phyloP scores from a whole-genome alignment of 2,113 vertebrate genomes.

The Forbesichthys agassizii region DNA sequence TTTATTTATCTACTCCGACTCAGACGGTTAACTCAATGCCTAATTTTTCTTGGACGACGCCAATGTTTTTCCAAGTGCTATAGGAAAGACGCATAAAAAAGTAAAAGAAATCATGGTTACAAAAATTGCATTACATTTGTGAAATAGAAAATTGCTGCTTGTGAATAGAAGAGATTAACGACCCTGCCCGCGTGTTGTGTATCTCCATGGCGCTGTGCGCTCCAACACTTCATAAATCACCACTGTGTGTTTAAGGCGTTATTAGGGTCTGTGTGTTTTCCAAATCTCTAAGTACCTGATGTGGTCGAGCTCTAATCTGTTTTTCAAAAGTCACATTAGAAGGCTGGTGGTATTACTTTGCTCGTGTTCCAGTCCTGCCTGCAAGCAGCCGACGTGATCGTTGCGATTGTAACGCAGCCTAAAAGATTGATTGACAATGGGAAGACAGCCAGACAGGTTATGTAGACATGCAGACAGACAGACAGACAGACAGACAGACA shows the following conservation, averaged over 20 bases:
- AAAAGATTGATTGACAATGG: too few species aligned
- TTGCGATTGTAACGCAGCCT: too few species aligned
- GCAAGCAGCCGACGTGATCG: not conserved
- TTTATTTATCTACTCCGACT: slow-evolving; percentile 77
- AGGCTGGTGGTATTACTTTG: slow-evolving; percentile 24
- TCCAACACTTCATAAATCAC: slow-evolving; percentile 89
- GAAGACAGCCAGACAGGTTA: too few species aligned
- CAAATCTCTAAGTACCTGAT: slow-evolving; percentile 67
- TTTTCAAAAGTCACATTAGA: slow-evolving; percentile 55
- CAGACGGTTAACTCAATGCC: slow-evolving; percentile 67
- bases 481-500: too few species aligned
- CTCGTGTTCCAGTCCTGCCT: not conserved
- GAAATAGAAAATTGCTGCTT: slow-evolving; percentile 80
- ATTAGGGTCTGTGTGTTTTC: slow-evolving; percentile 61
- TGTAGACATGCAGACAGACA: too few species aligned
- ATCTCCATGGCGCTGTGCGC: slow-evolving; percentile 67
- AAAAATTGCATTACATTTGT: slow-evolving; percentile 80
- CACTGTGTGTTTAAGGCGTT: slow-evolving; percentile 67
- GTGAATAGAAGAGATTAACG: slow-evolving; percentile 82
- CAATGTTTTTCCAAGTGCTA: slow-evolving; percentile 78
- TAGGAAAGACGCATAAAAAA: slow-evolving; percentile 71
- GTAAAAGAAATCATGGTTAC: slow-evolving; percentile 78
- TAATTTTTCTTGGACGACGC: slow-evolving; percentile 79
- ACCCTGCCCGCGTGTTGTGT: slow-evolving; percentile 76
- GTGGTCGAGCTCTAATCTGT: slow-evolving; percentile 65